Conservation (phyloP, 2,797 vertebrate genomes). For the Dendrocincla tyrannina region DNA sequence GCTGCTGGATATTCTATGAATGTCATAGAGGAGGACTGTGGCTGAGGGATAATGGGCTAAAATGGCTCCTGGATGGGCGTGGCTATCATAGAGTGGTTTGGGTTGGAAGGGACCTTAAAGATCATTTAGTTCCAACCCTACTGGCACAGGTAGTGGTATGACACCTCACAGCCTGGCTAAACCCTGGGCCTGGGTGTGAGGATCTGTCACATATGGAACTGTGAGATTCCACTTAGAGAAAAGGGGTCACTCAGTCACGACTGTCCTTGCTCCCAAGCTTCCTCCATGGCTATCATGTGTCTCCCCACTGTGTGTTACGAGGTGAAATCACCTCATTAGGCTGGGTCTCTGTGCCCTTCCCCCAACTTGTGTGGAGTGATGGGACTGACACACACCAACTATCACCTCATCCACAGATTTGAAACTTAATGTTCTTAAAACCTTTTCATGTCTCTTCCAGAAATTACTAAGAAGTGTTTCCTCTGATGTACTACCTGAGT, state of each 20-base stretch:
- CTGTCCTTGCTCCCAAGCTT: background rate
- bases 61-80: background rate
- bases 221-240: background rate
- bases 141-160: background rate
- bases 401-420: fast-evolving
- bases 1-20: background rate
- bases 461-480: background rate
- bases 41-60: background rate
- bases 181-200: background rate
- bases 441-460: background rate
- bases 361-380: background rate
- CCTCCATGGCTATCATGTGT: fast-evolving
- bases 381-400: background rate
- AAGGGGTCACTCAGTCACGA: background rate
- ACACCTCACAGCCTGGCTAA: background rate
- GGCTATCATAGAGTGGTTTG: background rate
- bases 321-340: background rate
- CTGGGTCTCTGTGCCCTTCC: background rate
- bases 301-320: background rate
- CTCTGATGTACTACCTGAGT: background rate
- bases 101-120: background rate
- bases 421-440: background rate
- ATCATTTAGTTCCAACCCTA: background rate
- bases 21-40: background rate
- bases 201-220: background rate